A percentile compares a stretch with the other conserved stretches of the same genome.
Evolutionary conservation across 1,140 invertebrate genomes (phyloP).

Genomic region (Apis dorsata): DNA sequence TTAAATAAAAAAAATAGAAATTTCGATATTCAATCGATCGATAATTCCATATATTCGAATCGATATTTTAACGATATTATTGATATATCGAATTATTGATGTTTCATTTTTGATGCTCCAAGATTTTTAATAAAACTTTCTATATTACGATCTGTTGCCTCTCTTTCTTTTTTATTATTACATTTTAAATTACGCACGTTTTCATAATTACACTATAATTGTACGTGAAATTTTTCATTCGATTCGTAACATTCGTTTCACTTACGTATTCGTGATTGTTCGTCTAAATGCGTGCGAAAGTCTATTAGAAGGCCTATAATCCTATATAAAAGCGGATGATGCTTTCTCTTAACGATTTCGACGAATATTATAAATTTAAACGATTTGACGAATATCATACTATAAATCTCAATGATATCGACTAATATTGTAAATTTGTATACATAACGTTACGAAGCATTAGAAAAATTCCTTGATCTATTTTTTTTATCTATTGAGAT

Average conservation of each 20-base stretch:
- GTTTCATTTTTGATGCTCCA: too few species aligned
- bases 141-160: too few species aligned
- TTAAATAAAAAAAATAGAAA: too few species aligned
- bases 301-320: conserved; percentile 65
- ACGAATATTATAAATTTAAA: not conserved
- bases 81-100: too few species aligned
- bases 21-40: too few species aligned
- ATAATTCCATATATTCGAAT: too few species aligned
- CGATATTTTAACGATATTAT: too few species aligned
- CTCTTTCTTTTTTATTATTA: not conserved
- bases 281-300: conserved; percentile 51
- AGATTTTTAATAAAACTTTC: too few species aligned
- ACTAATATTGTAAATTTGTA: too few species aligned
- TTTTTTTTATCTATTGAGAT: not conserved
- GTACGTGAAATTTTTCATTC: conserved; percentile 5
- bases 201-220: not conserved
- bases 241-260: conserved; percentile 9
- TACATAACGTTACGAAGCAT: not conserved
- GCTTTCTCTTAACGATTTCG: conserved; percentile 61
- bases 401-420: too few species aligned
- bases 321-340: conserved; percentile 61
- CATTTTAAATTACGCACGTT: not conserved
- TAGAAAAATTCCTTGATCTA: not conserved
- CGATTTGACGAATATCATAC: too few species aligned
- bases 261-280: conserved; percentile 5